Percentiles rank a stretch among this genome's conserved stretches.
Conservation (phyloP, 2,888 invertebrate species). For the Adelognathus sp. region DNA sequence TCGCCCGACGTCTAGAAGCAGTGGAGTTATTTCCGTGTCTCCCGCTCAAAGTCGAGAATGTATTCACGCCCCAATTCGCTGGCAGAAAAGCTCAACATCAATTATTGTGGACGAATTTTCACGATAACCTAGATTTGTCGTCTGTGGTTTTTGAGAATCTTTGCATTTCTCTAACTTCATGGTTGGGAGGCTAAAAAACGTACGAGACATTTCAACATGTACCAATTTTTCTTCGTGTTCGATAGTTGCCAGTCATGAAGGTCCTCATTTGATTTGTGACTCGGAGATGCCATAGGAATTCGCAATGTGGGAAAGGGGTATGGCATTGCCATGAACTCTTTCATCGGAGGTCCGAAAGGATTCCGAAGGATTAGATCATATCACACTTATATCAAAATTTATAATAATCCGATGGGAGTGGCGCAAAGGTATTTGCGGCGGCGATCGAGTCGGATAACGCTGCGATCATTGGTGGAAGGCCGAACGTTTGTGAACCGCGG, state of each 20-base stretch:
- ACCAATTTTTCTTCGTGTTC: background rate
- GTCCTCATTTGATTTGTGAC: constrained; percentile 43
- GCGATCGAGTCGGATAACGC: background rate
- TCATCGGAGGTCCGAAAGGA: no score
- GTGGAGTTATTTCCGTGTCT: background rate
- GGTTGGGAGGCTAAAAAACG: constrained; percentile 13
- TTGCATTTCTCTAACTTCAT: background rate
- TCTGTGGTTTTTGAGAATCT: constrained; percentile 1
- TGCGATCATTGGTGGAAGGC: constrained; percentile 2
- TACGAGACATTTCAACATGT: background rate
- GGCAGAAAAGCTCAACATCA: background rate
- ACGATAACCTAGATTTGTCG: constrained; percentile 1
- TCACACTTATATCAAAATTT: no score
- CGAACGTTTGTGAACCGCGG: constrained; percentile 32
- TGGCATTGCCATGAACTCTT: no score
- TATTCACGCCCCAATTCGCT: background rate
- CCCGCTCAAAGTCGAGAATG: background rate
- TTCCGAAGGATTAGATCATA: no score
- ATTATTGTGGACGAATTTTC: constrained; percentile 1
- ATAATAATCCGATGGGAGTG: background rate
- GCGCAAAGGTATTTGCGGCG: background rate
- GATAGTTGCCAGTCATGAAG: constrained; percentile 25
- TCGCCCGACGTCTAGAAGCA: background rate
- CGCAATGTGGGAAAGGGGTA: no score
- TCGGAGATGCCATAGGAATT: background rate